These are phyloP conservation scores for Pyrgus malvae DNA, from an alignment of 2,888 invertebrate genomes.

Conservation along the genomic window DNA sequence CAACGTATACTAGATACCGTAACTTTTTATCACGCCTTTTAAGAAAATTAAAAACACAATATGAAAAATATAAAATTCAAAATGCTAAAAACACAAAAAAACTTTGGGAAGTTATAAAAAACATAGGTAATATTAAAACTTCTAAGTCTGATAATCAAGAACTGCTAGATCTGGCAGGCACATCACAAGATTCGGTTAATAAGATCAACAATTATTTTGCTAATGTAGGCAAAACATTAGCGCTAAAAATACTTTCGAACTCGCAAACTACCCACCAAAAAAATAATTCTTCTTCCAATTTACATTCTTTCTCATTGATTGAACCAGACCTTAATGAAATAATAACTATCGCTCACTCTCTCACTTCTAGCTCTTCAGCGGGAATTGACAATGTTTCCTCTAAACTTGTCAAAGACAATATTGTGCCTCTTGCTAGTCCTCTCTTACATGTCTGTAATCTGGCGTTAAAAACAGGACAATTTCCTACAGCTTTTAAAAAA, in stretches of 20 bases:
- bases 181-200: conserved; percentile 1
- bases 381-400: conserved; percentile 4
- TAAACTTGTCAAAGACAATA: neutral
- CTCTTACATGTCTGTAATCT: neutral
- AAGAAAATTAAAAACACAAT: neutral
- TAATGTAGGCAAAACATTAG: conserved; percentile 1
- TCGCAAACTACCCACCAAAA: neutral
- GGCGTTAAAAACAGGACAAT: neutral
- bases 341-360: neutral
- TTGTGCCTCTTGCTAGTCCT: neutral
- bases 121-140: neutral
- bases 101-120: conserved; percentile 5
- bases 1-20: neutral
- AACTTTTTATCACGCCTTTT: neutral
- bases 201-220: neutral
- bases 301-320: conserved; percentile 1
- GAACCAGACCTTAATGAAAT: neutral
- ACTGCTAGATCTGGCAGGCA: neutral
- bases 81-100: conserved; percentile 2
- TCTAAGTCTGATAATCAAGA: neutral
- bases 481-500: conserved; percentile 3
- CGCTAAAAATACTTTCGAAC: neutral
- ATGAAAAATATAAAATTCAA: neutral
- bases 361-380: neutral
- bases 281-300: neutral